A percentile compares a stretch with the other conserved stretches of the same genome.
These are phyloP conservation scores for Epiperipatus broadwayi DNA, from an alignment of 2,888 invertebrate genomes.

Conservation along the genomic window DNA sequence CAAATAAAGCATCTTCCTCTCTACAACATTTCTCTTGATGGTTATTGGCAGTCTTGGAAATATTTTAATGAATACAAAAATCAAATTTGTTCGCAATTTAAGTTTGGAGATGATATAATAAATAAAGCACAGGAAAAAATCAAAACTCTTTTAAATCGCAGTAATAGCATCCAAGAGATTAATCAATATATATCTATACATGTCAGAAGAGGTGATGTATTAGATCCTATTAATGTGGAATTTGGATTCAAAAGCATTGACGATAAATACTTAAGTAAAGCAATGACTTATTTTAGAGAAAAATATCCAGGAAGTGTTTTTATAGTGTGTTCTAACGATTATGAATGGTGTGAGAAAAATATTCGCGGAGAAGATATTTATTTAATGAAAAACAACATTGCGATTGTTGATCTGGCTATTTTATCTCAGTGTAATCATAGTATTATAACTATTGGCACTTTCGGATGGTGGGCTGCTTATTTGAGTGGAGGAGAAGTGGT, in stretches of 20 bases:
- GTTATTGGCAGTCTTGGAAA: too few relatives aligned
- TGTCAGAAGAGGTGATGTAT: constrained; percentile 38
- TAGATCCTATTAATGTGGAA: constrained; percentile 36
- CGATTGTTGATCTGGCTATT: constrained; percentile 33
- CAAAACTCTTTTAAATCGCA: too few relatives aligned
- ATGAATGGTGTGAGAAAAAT: constrained; percentile 31
- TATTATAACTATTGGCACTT: constrained; percentile 27
- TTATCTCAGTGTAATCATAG: constrained; percentile 36
- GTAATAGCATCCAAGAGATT: too few relatives aligned
- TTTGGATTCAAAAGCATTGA: constrained; percentile 30
- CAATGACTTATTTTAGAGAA: constrained; percentile 31
- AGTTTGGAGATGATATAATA: too few relatives aligned
- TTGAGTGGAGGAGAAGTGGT: constrained; percentile 21
- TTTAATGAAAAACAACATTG: constrained; percentile 24
- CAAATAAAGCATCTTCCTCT: too few relatives aligned
- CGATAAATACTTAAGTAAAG: constrained; percentile 28
- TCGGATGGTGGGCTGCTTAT: constrained; percentile 25
- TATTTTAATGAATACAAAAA: too few relatives aligned
- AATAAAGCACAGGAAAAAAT: too few relatives aligned
- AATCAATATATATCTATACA: too few relatives aligned
- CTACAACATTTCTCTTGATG: too few relatives aligned
- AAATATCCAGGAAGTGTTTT: constrained; percentile 30
- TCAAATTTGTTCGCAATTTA: too few relatives aligned
- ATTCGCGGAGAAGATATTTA: too few relatives aligned
- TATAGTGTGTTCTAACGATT: constrained; percentile 34